phyloP scores from a whole-genome alignment of 1,140 invertebrate species.

The Diplogasteroides magnus region DNA sequence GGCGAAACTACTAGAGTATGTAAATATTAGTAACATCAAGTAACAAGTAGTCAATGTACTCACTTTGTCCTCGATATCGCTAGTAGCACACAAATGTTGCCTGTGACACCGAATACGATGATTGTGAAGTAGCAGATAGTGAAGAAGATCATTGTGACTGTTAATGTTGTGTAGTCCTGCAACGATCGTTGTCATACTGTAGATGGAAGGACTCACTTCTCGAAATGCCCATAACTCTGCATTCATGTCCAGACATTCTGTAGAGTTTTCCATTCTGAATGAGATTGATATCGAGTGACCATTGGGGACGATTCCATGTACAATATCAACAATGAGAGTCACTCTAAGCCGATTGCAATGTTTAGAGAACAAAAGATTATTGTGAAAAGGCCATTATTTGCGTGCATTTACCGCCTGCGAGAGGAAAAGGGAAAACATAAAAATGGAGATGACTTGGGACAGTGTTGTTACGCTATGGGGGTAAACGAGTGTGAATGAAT shows the following conservation, averaged over 20 bases:
- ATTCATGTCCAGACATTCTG: slow-evolving; percentile 26
- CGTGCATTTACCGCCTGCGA: too few relatives aligned
- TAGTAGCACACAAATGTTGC: slow-evolving; percentile 36
- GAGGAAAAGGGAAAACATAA: too few relatives aligned
- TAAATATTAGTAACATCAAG: neutral
- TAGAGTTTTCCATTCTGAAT: slow-evolving; percentile 27
- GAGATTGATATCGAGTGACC: too few relatives aligned
- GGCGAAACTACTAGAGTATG: too few relatives aligned
- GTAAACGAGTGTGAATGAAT: too few relatives aligned
- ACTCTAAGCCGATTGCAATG: too few relatives aligned
- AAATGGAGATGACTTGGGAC: too few relatives aligned
- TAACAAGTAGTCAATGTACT: slow-evolving; percentile 6
- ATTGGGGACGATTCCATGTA: too few relatives aligned
- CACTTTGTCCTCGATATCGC: slow-evolving; percentile 40
- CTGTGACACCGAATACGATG: slow-evolving; percentile 31
- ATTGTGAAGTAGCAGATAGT: slow-evolving; percentile 32
- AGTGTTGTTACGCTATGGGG: too few relatives aligned
- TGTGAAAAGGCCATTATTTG: too few relatives aligned
- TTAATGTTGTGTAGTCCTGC: slow-evolving; percentile 11
- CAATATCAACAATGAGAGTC: too few relatives aligned
- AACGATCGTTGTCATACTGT: slow-evolving; percentile 4
- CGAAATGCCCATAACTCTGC: slow-evolving; percentile 25
- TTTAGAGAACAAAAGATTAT: too few relatives aligned
- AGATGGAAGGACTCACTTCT: slow-evolving; percentile 15
- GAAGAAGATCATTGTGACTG: slow-evolving; percentile 25